Evolutionary conservation across 2,888 invertebrate species (phyloP).

Genomic region (Gibbula magus): DNA sequence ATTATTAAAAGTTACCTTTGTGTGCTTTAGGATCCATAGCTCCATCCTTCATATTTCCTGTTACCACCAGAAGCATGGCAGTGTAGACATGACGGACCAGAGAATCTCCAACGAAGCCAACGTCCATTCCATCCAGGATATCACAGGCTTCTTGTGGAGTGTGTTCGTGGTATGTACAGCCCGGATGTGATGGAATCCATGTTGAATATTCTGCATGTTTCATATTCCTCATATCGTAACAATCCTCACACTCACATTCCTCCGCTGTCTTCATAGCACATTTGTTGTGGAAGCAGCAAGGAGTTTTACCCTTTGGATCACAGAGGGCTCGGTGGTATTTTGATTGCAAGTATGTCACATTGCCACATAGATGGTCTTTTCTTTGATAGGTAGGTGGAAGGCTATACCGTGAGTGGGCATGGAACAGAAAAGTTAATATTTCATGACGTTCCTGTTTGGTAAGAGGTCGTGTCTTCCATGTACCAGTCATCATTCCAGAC

Average conservation of each 20-base stretch:
- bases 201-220: constrained; percentile 36
- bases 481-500: not conserved
- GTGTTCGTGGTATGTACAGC: constrained; percentile 5
- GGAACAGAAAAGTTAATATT: not conserved
- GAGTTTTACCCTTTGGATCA: constrained; percentile 33
- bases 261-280: constrained; percentile 30
- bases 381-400: not conserved
- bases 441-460: not conserved
- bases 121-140: constrained; percentile 26
- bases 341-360: not conserved
- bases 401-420: not conserved
- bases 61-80: constrained; percentile 25
- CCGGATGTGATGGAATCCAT: constrained; percentile 29
- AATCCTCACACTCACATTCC: constrained; percentile 34
- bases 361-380: not conserved
- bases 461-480: constrained; percentile 13
- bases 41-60: constrained; percentile 25
- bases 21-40: constrained; percentile 24
- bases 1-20: constrained; percentile 12
- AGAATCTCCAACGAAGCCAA: constrained; percentile 39
- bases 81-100: constrained; percentile 37
- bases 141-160: constrained; percentile 6
- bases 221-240: constrained; percentile 31
- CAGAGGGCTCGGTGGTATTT: constrained; percentile 32
- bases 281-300: constrained; percentile 41